Percentiles rank a stretch among this genome's conserved stretches.
Evolutionary conservation across 2,797 vertebrate species (phyloP).

Genomic region (Rhinoraja longicauda): DNA sequence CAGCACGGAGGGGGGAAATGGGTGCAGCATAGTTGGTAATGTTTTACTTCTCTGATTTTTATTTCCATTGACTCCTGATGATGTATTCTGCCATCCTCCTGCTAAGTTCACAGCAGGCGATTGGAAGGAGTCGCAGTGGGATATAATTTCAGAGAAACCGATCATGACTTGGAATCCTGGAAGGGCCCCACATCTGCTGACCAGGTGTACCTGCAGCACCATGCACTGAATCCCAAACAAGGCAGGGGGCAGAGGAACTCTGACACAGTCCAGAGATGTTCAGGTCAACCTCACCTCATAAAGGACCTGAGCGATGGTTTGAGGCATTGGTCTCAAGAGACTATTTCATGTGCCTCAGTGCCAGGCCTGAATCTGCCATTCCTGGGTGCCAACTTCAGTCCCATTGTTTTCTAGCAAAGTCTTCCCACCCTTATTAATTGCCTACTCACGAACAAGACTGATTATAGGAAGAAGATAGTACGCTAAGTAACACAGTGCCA

Average conservation of each 20-base stretch:
- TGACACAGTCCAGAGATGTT: too few relatives aligned
- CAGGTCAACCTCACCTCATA: neutral
- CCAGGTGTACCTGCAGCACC: neutral
- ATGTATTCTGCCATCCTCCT: neutral
- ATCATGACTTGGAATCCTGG: neutral
- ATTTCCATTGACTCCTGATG: neutral
- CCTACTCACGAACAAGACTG: too few relatives aligned
- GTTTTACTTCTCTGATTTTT: neutral
- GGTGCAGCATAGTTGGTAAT: neutral
- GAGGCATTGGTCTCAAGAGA: neutral
- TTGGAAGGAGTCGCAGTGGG: too few relatives aligned
- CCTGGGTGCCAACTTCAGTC: neutral
- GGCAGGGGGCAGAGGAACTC: neutral
- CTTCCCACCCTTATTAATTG: neutral
- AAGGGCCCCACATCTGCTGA: neutral
- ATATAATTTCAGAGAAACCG: constrained; percentile 7
- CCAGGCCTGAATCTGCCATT: neutral
- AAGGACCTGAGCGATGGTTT: neutral
- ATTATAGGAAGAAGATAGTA: too few relatives aligned
- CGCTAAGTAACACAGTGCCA: too few relatives aligned
- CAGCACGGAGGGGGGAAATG: neutral
- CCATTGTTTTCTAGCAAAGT: neutral
- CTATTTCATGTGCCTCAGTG: neutral
- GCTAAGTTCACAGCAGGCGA: too few relatives aligned
- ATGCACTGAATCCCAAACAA: neutral